Evolutionary conservation across 2,797 vertebrate genomes (phyloP), one percentile per base, ranked within the genome.

Genomic region (Cichlasoma orientale): DNA sequence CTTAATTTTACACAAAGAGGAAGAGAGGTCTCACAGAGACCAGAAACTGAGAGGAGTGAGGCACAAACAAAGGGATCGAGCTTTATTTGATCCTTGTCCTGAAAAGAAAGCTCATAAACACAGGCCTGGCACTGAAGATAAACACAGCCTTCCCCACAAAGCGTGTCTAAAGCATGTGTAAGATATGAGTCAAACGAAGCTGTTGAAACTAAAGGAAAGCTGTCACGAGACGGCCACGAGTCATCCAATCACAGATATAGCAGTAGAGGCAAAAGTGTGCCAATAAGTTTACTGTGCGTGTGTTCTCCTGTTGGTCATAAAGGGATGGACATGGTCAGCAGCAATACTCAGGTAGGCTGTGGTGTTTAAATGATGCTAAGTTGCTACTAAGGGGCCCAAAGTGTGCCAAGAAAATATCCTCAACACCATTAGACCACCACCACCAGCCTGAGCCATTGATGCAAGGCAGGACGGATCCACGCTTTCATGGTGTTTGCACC

Each of bases 401-500:
- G 41, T 16, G 41, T 16, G 36, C 9, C 36, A 38, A 38, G 36
- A 44, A 44, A 44, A 41, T 13, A 12, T 4, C 4, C 38, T 2
- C 27, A 1, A 63, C 59, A 63, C 36, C 36, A 38, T 38, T 38
- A 38, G 9, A 38, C 10, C 36, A 44, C 21, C 36, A 63, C 41
- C 7, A 8, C 7, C 59, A 0, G 10, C 59, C 59, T 44, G 36
- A 0, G 25, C 1, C 13, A 0, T 5, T 47, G 6, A 18, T 11
- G 18, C 14, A 25, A 21, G 36, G 36, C 13, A 63, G 4, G 21
- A 63, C 4, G 59, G 58, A 61, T n/a, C n/a, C 1, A 3, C 41
- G 0, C 59, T 63, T 63, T 41, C 21, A 25, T 41, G 59, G 23
- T 41, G 36, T 63, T 63, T 63, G 13, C 16, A 8, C 36, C 59